Evolutionary conservation across 1,140 invertebrate species (phyloP).

Genomic region (Brachionus rubens): DNA sequence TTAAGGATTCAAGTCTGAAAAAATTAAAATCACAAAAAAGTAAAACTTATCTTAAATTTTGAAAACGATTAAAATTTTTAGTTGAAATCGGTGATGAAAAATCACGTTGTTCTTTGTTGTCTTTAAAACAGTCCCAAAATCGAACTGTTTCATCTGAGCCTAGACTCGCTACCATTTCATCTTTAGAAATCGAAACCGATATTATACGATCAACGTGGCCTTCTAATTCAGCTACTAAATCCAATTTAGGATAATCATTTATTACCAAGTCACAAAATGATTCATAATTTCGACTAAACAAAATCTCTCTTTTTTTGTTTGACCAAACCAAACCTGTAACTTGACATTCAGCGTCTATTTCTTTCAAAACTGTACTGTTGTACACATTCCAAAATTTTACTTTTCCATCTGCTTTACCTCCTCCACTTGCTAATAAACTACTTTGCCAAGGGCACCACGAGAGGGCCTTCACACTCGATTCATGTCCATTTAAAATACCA

Average conservation of each 20-base stretch:
- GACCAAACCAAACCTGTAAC: constrained; percentile 89
- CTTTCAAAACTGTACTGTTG: constrained; percentile 65
- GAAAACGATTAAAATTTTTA: not conserved
- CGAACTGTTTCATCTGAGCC: constrained; percentile 90
- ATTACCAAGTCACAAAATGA: constrained; percentile 88
- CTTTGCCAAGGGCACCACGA: constrained; percentile 94
- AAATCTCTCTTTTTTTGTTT: constrained; percentile 83
- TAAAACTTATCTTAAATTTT: constrained; percentile 31
- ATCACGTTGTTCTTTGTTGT: not conserved
- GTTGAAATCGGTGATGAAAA: not conserved
- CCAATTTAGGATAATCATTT: constrained; percentile 90
- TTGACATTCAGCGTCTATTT: constrained; percentile 55
- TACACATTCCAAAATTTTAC: constrained; percentile 79
- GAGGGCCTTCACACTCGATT: constrained; percentile 71
- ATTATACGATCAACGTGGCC: constrained; percentile 85
- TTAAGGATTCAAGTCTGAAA: no score
- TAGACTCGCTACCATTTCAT: constrained; percentile 82
- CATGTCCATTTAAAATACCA: constrained; percentile 61
- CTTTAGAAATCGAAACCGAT: constrained; percentile 86
- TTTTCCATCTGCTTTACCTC: constrained; percentile 83
- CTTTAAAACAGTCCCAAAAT: constrained; percentile 85
- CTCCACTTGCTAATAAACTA: constrained; percentile 84
- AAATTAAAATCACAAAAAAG: not conserved
- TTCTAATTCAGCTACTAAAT: constrained; percentile 65
- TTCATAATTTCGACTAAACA: constrained; percentile 89